Base-by-base conservation (phyloP, 2,888 invertebrate genomes). In the Onthophagus sagittarius region DNA sequence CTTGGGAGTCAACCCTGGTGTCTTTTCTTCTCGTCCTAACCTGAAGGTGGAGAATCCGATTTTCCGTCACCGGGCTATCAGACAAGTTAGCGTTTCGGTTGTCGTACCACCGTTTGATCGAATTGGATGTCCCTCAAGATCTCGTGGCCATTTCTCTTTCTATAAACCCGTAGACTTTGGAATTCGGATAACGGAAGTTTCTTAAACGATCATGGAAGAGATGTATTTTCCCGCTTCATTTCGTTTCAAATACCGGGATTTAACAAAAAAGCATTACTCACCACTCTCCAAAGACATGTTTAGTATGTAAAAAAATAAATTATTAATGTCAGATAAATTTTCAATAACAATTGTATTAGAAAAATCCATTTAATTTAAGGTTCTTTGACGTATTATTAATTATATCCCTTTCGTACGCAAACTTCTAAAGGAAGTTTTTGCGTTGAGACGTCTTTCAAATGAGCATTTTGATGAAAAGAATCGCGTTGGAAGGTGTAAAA, bases 391-490 rank as follows among this genome's bases (percentile, higher is more conserved):
- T 23, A 23, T 23, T 23, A 23, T 23, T 13, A 62, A 62, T 13
- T 62, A n/a, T 23, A 15, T 15, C 23, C 14, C 23, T n/a, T n/a
- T 64, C 14, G n/a, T 14, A 15, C 64, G 23, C 23, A 64, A 64
- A 64, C 15, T 15, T 64, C 14, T 23, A 23, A 23, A 23, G 23
- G 23, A 23, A 23, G 39, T 64, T 64, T 64, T 64, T 64, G 15
- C 64, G 14, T 23, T 13, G 9, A 64, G 32, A 67, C 23, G 32
- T 67, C 67, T 67, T 67, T 32, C 31, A 67, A 67, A 67, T 67
- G 15, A 67, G 67, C 67, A 67, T 67, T 67, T 67, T 67, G 6
- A 9, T n/a, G 67, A 32, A 67, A 67, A 67, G 67, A 67, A 67
- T 67, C 23, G 31, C 63, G 23, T 67, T 7, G 13, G 67, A 64